These are phyloP conservation scores for Drosophila acutilabella DNA, from an alignment of 2,888 invertebrate species.

Conservation along the genomic window DNA sequence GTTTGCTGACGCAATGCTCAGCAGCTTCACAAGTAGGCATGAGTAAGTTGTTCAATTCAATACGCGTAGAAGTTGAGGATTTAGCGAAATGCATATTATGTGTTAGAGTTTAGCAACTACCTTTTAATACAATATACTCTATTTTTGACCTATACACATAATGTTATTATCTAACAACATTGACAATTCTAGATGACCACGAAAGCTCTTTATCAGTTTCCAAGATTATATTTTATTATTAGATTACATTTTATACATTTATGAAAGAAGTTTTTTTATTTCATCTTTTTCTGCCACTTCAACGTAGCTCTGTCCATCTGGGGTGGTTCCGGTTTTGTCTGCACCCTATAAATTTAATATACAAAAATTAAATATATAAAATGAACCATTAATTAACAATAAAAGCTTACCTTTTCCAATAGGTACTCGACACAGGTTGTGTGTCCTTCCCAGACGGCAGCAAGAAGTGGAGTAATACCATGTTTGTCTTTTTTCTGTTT, in stretches of 20 bases:
- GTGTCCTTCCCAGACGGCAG: constrained; percentile 99
- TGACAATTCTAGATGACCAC: not conserved
- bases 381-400: not conserved
- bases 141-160: too few species aligned
- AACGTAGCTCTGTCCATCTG: constrained; percentile 94
- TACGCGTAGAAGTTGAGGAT: too few species aligned
- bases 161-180: not conserved
- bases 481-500: constrained; percentile 95
- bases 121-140: too few species aligned
- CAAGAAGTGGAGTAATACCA: constrained; percentile 96
- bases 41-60: too few species aligned
- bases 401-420: constrained; percentile 89
- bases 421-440: constrained; percentile 95
- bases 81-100: too few species aligned
- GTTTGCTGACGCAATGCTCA: too few species aligned
- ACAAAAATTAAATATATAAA: not conserved
- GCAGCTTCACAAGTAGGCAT: too few species aligned
- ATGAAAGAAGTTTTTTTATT: constrained; percentile 90
- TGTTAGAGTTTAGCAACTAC: too few species aligned
- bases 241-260: constrained; percentile 41
- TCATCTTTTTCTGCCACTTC: constrained; percentile 96
- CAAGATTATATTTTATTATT: constrained; percentile 31
- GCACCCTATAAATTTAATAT: constrained; percentile 88
- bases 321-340: constrained; percentile 92
- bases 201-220: not conserved